Evolutionary conservation across 2,113 vertebrate genomes (phyloP), one percentile per base, ranked within the genome.

Genomic region (Oreochromis niloticus): DNA sequence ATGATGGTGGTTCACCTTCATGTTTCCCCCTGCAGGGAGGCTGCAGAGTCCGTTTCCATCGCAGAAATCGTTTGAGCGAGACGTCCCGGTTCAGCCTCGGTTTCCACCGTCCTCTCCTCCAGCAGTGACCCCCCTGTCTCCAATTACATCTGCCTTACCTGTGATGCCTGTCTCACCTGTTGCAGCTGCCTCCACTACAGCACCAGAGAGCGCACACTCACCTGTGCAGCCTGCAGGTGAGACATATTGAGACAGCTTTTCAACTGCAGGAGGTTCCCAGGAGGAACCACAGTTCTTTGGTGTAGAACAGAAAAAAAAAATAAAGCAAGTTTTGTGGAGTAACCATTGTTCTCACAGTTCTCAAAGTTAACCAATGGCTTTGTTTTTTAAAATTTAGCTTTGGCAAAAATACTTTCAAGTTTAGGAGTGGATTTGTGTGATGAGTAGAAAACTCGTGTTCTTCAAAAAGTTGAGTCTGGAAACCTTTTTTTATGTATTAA

Each of bases 11-110:
- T 13, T 36, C 7, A 46, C 1, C 9, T n/a, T 73, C 8, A 12
- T 9, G 9, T 84, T 59, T 36, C n/a, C 19, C n/a, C 10, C 80
- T 30, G 57, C 79, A 98, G 98, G 98, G 87, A 97, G 97, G 59
- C 91, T 98, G 27, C 95, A 94, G 93, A 98, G 97, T 93, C 97
- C 96, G 0, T 97, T 98, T 94, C 92, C 97, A 11, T 96, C 96
- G 85, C 96, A 97, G 91, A 97, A 95, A 85, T 88, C 90, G 8
- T 94, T 85, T 4, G 95, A 97, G 0, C 86, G 83, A 7, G 95
- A 96, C 17, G 9, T 32, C 0, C 48, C 80, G 1, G 27, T 7
- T 24, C 14, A 63, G 68, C 54, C 87, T 14, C 36, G 6, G 39
- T 13, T 34, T 54, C 80, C 78, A 22, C n/a, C 63, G 2, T 24